Conservation (phyloP, 2,888 invertebrate species). For the Tinea semifulvella region DNA sequence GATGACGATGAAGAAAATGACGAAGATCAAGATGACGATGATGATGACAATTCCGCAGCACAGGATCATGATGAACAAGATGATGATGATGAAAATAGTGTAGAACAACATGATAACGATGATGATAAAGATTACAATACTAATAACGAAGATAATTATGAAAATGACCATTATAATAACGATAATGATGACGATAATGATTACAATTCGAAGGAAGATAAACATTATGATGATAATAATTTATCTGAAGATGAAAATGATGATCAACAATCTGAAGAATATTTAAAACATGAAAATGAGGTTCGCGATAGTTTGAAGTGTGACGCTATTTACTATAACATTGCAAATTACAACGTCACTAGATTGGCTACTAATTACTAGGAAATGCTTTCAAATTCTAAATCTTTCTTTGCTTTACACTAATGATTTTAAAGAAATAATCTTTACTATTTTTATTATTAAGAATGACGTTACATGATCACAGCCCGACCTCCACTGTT, state of each 20-base stretch:
- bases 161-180: slow-evolving; percentile 29
- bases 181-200: slow-evolving; percentile 29
- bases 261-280: slow-evolving; percentile 35
- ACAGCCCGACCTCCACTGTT: too few relatives aligned
- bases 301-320: slow-evolving; percentile 12
- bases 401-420: too few relatives aligned
- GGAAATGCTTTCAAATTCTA: slow-evolving; percentile 6
- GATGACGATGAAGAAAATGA: slow-evolving; percentile 30
- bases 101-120: slow-evolving; percentile 28
- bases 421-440: too few relatives aligned
- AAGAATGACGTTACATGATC: too few relatives aligned
- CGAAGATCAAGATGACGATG: slow-evolving; percentile 19
- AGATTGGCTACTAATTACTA: slow-evolving; percentile 9
- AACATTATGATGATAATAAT: slow-evolving; percentile 29
- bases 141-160: slow-evolving; percentile 28
- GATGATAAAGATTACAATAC: slow-evolving; percentile 33
- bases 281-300: slow-evolving; percentile 29
- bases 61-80: slow-evolving; percentile 29
- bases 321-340: slow-evolving; percentile 5
- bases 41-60: slow-evolving; percentile 31
- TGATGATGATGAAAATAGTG: slow-evolving; percentile 23
- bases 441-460: too few relatives aligned
- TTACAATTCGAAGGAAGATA: slow-evolving; percentile 31
- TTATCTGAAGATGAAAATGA: slow-evolving; percentile 28
- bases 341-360: neutral